These are phyloP conservation scores for Leptopilina myrica DNA, from an alignment of 2,888 invertebrate genomes.

Conservation along the genomic window DNA sequence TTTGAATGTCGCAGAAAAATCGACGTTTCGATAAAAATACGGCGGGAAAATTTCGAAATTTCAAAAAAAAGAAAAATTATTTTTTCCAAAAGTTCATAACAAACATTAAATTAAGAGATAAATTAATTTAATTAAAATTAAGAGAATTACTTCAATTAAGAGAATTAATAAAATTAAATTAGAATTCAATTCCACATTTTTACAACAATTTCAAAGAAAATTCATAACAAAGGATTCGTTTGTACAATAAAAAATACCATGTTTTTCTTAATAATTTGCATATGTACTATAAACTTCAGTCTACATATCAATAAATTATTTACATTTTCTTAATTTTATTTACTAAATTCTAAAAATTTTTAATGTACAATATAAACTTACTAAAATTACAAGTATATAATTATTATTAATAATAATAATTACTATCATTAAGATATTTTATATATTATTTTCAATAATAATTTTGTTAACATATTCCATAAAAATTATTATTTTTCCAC, in stretches of 20 bases:
- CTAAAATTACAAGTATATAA: neutral
- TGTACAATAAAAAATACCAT: slow-evolving; percentile 13
- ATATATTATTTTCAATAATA: neutral
- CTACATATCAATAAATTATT: slow-evolving; percentile 29
- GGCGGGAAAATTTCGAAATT: too few species aligned
- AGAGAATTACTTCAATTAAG: too few species aligned
- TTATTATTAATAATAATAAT: too few species aligned
- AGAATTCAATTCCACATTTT: too few species aligned
- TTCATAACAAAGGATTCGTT: neutral
- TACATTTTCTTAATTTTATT: slow-evolving; percentile 9
- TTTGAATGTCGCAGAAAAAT: slow-evolving; percentile 8
- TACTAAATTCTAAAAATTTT: neutral
- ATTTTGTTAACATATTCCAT: neutral
- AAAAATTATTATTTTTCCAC: neutral
- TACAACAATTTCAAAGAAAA: too few species aligned
- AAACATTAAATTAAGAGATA: too few species aligned
- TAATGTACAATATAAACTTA: slow-evolving; percentile 2
- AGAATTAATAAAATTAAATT: too few species aligned
- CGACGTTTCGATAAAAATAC: neutral
- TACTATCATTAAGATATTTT: neutral
- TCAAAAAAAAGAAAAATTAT: too few species aligned
- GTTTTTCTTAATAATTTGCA: slow-evolving; percentile 24
- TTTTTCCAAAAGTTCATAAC: too few species aligned
- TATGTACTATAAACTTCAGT: slow-evolving; percentile 29
- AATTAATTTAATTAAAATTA: too few species aligned